A percentile compares a stretch with the other conserved stretches of the same genome.
Conservation (phyloP, 53 echinoderm and acorn worm species). For the Luidia sarsii region DNA sequence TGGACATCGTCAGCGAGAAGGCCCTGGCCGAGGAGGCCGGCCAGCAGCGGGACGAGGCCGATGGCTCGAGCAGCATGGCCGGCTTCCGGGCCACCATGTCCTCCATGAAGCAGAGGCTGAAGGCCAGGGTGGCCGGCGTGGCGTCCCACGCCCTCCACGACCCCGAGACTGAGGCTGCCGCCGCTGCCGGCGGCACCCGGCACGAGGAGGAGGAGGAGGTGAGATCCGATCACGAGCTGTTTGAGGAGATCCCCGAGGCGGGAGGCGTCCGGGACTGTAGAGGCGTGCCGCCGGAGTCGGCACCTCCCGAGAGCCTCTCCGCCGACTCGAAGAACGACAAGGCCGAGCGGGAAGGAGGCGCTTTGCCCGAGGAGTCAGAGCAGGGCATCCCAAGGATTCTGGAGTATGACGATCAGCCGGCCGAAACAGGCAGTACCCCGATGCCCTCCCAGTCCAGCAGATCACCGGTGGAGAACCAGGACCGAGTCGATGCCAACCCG, state of each 20-base stretch:
- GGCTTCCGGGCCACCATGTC: conserved; percentile 49
- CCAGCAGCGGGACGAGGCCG: conserved; percentile 34
- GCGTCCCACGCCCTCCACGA: not conserved
- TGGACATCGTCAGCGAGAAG: conserved; percentile 34
- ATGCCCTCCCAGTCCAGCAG: not conserved
- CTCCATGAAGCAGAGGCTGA: conserved; percentile 52
- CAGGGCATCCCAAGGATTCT: not conserved
- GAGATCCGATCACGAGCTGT: not conserved
- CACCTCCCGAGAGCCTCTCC: not conserved
- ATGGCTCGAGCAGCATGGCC: conserved; percentile 17
- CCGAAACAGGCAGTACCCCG: not conserved
- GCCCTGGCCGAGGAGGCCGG: conserved; percentile 25
- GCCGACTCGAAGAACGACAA: not conserved
- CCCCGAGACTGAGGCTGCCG: conserved; percentile 17
- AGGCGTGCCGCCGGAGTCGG: too few species aligned
- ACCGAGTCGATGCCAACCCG: not conserved
- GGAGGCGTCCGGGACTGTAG: not conserved
- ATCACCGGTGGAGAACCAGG: too few species aligned
- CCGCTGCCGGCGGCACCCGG: not conserved
- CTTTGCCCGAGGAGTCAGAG: too few species aligned
- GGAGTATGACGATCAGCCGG: not conserved
- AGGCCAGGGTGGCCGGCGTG: conserved; percentile 34
- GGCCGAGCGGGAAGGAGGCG: not conserved
- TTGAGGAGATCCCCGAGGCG: not conserved
- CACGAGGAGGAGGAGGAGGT: conserved; percentile 14